Conservation (phyloP, 2,888 invertebrate species). For the Leucophora obtusa region DNA sequence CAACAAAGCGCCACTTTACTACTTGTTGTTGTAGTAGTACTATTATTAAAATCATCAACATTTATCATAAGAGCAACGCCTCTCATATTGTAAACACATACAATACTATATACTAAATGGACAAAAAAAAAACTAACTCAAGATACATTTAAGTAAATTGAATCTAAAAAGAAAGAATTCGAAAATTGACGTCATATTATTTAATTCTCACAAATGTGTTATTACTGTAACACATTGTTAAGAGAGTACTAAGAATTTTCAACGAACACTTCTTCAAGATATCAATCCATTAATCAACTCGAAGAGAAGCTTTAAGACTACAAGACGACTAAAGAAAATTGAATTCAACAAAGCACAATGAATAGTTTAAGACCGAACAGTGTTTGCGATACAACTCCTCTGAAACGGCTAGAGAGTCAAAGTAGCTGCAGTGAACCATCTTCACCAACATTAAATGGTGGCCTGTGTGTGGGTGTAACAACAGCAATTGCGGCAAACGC, state of each 20-base stretch:
- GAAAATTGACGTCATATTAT: conserved; percentile 1
- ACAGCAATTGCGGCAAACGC: conserved; percentile 56
- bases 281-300: background rate
- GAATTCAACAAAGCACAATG: conserved; percentile 15
- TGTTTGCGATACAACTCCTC: conserved; percentile 74
- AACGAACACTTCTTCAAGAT: background rate
- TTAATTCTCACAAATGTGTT: background rate
- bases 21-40: conserved; percentile 12
- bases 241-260: background rate
- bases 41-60: conserved; percentile 50
- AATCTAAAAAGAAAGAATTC: conserved; percentile 25
- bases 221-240: background rate
- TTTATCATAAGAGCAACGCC: conserved; percentile 53
- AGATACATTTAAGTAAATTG: conserved; percentile 41
- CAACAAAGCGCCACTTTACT: conserved; percentile 53
- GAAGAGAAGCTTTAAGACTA: background rate
- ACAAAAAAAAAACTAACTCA: background rate
- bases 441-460: conserved; percentile 68
- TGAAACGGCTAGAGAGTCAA: conserved; percentile 73
- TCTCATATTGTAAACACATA: conserved; percentile 36
- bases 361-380: conserved; percentile 70
- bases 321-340: background rate
- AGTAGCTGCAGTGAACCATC: conserved; percentile 75
- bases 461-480: conserved; percentile 42
- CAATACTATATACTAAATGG: background rate